Evolutionary conservation across 2,113 vertebrate species (phyloP).

Genomic region (Calonectris borealis): DNA sequence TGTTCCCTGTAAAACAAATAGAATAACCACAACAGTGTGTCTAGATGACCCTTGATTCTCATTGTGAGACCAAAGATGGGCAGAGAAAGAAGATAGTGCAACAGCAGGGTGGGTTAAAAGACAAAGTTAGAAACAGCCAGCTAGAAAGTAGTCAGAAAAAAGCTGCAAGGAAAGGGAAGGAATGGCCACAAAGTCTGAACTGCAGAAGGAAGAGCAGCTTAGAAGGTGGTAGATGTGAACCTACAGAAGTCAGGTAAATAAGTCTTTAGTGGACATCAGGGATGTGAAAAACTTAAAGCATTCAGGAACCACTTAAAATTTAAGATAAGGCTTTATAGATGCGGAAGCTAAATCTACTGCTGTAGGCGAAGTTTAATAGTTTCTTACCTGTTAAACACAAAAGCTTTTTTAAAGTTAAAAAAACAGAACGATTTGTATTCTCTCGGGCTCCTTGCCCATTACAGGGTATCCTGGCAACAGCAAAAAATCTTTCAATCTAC

Average conservation of each 20-base stretch:
- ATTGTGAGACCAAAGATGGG: neutral
- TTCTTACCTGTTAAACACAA: conserved; percentile 86
- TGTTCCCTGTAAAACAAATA: neutral
- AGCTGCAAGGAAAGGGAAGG: neutral
- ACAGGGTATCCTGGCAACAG: conserved; percentile 83
- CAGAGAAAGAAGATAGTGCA: neutral
- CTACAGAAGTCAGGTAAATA: neutral
- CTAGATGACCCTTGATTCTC: neutral
- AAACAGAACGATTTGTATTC: conserved; percentile 79
- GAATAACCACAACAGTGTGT: neutral
- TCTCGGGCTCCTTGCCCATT: conserved; percentile 92
- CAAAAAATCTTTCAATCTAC: conserved; percentile 71
- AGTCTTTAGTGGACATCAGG: neutral
- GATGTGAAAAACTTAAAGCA: neutral
- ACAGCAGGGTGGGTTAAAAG: neutral
- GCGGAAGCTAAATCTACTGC: neutral
- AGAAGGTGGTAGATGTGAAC: neutral
- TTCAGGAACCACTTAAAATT: neutral
- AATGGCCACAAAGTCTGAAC: neutral
- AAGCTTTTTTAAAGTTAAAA: conserved; percentile 84
- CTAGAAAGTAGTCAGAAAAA: neutral
- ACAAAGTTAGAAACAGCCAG: neutral
- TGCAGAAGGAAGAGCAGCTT: neutral
- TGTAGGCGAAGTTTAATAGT: conserved; percentile 11
- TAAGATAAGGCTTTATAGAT: neutral